Evolutionary conservation across 2,797 vertebrate genomes (phyloP), one percentile per base, ranked within the genome.

Genomic region (Zenarchopterus dispar): DNA sequence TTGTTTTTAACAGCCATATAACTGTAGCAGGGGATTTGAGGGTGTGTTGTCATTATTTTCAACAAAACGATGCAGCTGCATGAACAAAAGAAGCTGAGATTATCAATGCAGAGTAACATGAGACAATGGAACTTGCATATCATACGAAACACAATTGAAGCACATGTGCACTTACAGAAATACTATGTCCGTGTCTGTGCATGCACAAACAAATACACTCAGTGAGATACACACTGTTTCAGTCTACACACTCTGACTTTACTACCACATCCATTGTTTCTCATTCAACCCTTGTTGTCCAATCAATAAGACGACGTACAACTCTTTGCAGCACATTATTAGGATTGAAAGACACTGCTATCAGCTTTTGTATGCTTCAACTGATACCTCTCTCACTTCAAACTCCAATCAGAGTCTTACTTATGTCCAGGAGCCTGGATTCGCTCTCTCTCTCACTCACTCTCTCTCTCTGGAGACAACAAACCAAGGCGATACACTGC

Each of bases 401-500:
- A 81, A 83, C 74, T 79, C 75, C 64, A 76, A 62, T 81, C 71
- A 81, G 68, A 77, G 58, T 65, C 69, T 52, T 45, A 58, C 82
- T 80, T 9, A 5, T 62, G 77, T 77, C 67, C 77, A 49, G 55
- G 49, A 81, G 79, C 64, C 33, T 56, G 6, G 39, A 15, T 46
- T 46, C 22, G 21, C 36, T 0, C 28, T 56, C 60, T 26, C n/a
- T 65, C 4, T 33, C 31, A 1, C 31, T 33, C 31, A 1, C 31
- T 36, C 33, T 36, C 33, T 11, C 33, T 36, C 33, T 36, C 39
- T 49, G 49, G 62, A 73, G 62, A 18, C 19, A 48, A 51, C 54
- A 54, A 88, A 80, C 63, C 62, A 50, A 92, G 84, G 93, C 47
- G 77, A 84, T 86, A 92, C 88, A 94, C 90, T 93, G 92, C 93